phyloP scores from a whole-genome alignment of 1,140 invertebrate genomes.

The Leptonema lineaticorne region DNA sequence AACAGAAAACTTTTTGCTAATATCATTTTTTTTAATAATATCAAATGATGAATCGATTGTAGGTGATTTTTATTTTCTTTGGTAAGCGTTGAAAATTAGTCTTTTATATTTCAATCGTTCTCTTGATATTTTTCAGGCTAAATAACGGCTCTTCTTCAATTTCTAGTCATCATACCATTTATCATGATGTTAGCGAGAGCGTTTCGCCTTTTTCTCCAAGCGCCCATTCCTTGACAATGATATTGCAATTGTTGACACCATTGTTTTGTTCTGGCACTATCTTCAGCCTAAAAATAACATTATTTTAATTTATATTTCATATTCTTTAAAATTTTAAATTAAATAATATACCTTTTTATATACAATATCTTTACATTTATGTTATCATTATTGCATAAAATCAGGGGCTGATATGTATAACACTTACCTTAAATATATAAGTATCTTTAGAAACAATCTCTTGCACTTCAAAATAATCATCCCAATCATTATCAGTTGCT shows the following conservation, averaged over 20 bases:
- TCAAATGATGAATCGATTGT: not conserved
- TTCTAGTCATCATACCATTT: conserved; percentile 72
- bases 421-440: conserved; percentile 91
- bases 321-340: not conserved
- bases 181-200: conserved; percentile 96
- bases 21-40: no score
- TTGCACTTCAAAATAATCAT: conserved; percentile 94
- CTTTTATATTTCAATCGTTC: not conserved
- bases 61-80: conserved; percentile 17
- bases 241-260: conserved; percentile 90
- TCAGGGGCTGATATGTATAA: not conserved
- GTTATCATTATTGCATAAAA: not conserved
- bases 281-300: conserved; percentile 74
- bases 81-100: conserved; percentile 4
- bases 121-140: no score
- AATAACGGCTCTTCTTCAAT: conserved; percentile 43
- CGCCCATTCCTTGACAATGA: conserved; percentile 85
- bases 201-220: conserved; percentile 87
- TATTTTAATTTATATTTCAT: not conserved
- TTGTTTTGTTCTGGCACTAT: conserved; percentile 75
- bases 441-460: conserved; percentile 91
- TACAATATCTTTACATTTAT: not conserved
- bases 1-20: no score
- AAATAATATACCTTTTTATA: not conserved
- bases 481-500: conserved; percentile 80